Percentiles rank a stretch among this genome's conserved stretches.
phyloP scores from a whole-genome alignment of 2,113 vertebrate genomes.

The Odocoileus hemionus region DNA sequence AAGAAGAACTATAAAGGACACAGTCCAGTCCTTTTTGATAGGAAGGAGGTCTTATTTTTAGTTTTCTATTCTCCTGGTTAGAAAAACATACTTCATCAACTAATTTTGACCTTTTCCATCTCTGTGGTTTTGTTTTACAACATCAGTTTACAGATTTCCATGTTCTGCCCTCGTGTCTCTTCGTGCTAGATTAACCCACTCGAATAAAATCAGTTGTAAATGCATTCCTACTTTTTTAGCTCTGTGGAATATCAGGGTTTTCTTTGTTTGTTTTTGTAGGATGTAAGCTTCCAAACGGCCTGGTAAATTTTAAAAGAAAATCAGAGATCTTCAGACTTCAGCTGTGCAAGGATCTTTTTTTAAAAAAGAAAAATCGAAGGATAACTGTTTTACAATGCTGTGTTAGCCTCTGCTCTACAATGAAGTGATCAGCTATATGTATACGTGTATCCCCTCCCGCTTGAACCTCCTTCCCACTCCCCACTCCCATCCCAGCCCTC shows the following conservation, averaged over 20 bases:
- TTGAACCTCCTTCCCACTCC: neutral
- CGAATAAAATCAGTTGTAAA: constrained; percentile 1
- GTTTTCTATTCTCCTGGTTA: neutral
- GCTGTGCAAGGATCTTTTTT: neutral
- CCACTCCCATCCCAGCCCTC: neutral
- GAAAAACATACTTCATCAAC: neutral
- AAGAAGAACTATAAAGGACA: constrained; percentile 23
- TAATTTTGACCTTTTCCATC: constrained; percentile 38
- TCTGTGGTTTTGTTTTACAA: constrained; percentile 10
- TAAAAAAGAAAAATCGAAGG: neutral
- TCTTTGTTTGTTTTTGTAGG: neutral
- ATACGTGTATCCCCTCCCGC: neutral
- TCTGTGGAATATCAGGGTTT: neutral
- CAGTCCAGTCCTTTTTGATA: constrained; percentile 35
- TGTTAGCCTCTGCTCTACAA: neutral
- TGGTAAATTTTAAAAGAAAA: neutral
- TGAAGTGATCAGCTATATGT: neutral
- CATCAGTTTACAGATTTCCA: neutral
- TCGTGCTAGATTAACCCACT: neutral
- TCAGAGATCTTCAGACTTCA: neutral
- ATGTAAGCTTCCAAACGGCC: neutral
- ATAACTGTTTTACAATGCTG: neutral
- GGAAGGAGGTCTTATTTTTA: constrained; percentile 33
- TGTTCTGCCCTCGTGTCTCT: neutral
- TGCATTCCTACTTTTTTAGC: neutral